Base-by-base conservation (phyloP, 2,888 invertebrate species). In the Chloromyia formosa region DNA sequence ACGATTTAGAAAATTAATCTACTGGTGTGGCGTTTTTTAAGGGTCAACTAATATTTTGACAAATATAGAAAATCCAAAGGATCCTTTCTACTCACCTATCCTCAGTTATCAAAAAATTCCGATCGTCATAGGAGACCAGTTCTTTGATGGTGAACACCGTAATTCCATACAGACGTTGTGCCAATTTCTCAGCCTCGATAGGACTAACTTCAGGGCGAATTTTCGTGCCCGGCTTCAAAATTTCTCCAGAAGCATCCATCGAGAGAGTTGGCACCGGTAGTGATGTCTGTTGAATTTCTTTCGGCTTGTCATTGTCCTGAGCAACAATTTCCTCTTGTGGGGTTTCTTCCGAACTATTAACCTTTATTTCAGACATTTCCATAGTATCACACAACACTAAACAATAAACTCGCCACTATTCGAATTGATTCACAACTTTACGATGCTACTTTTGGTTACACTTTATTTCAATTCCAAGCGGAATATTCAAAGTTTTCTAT, bases 81-180 rank as follows among this genome's bases (percentile, higher is more conserved):
- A 3, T 42, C 2, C 0, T 12, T 16, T 7, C n/a, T 3, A 7
- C 84, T 84, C 78, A 86, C 86, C 81, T 80, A 79, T 86, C 86
- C 78, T 82, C 84, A 71, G 80, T 78, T 71, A 86, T 82, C 5
- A 82, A 80, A 78, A 81, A 86, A 77, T 86, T 86, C 60, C 83
- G 82, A 81, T 86, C 86, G 77, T 86, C 86, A 76, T 86, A 86
- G 14, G 85, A 80, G n/a, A 82, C 81, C 14, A 85, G 74, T 74
- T 85, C 85, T 75, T 81, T 82, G 1, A 84, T 80, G 18, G 78
- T 77, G 12, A 81, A 81, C 7, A 82, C 79, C 0, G 83, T 84
- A 40, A 86, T 85, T 42, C 86, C 86, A 77, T 85, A 86, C 1
- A 85, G 79, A 0, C 85, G 82, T 53, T 84, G 82, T 23, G 82